phyloP scores from a whole-genome alignment of 1,140 invertebrate species.

The Macrobrachium nipponense region DNA sequence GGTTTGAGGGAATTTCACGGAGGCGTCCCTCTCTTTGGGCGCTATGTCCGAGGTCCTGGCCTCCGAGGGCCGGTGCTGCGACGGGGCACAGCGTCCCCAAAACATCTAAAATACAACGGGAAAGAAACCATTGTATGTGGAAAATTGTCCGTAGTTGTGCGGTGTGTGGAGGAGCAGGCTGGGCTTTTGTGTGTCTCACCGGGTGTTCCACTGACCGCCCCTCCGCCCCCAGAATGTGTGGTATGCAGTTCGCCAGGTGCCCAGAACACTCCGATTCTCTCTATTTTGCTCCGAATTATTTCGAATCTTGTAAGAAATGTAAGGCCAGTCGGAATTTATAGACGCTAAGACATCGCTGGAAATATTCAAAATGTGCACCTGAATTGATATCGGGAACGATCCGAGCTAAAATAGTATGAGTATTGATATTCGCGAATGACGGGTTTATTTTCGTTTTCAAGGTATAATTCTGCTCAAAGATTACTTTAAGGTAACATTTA shows the following conservation, averaged over 20 bases:
- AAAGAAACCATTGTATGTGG: not conserved
- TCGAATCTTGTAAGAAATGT: not conserved
- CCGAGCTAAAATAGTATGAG: too few species aligned
- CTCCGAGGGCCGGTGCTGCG: too few species aligned
- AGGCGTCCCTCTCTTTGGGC: too few species aligned
- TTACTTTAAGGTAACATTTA: too few species aligned
- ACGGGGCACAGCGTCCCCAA: too few species aligned
- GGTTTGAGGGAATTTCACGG: too few species aligned
- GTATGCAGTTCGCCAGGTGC: constrained; percentile 54
- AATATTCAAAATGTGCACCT: not conserved
- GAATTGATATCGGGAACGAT: too few species aligned
- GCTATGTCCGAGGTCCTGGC: too few species aligned
- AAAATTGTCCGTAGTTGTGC: constrained; percentile 11
- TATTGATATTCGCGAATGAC: too few species aligned
- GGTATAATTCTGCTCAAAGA: too few species aligned
- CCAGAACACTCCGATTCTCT: constrained; percentile 25
- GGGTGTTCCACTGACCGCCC: constrained; percentile 53
- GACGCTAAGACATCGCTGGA: not conserved
- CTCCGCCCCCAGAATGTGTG: constrained; percentile 59
- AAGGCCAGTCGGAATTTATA: not conserved
- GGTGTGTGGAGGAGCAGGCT: constrained; percentile 44
- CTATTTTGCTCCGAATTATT: not conserved
- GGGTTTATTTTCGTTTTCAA: too few species aligned
- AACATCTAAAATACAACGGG: not conserved
- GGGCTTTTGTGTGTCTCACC: constrained; percentile 60